Evolutionary conservation across 1,140 invertebrate species (phyloP).

Genomic region (Zaprionus africanus): DNA sequence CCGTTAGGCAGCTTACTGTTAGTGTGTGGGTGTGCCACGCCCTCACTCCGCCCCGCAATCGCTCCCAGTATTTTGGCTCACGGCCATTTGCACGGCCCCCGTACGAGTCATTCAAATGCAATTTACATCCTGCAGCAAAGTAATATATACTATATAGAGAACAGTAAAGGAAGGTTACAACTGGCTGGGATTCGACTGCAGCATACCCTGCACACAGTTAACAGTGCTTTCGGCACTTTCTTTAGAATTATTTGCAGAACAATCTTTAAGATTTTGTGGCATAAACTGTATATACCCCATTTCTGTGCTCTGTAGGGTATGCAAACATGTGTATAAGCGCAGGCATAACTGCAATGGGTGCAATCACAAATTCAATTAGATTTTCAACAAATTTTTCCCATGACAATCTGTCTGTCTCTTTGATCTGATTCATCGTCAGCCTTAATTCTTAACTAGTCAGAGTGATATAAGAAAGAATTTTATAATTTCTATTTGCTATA

Average conservation of each 20-base stretch:
- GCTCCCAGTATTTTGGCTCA: neutral
- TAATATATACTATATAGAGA: conserved; percentile 15
- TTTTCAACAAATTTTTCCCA: conserved; percentile 3
- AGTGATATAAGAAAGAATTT: neutral
- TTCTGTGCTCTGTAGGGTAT: neutral
- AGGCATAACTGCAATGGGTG: conserved; percentile 34
- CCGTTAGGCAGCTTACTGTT: conserved; percentile 1
- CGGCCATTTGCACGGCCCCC: conserved; percentile 11
- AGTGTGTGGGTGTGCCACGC: neutral
- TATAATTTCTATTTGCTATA: neutral
- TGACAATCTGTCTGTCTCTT: conserved; percentile 2
- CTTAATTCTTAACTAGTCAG: neutral
- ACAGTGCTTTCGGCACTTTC: neutral
- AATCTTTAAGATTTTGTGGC: neutral
- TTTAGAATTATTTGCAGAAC: neutral
- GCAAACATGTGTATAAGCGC: conserved; percentile 17
- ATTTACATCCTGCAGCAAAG: conserved; percentile 23
- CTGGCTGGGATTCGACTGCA: neutral
- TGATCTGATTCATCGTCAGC: conserved; percentile 1
- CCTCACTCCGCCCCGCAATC: neutral
- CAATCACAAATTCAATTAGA: conserved; percentile 17
- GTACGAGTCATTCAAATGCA: neutral
- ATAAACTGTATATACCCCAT: neutral
- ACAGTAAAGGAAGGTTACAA: neutral
- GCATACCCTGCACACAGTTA: neutral